Evolutionary conservation across 1,140 invertebrate species (phyloP), one percentile per base, ranked within the genome.

Genomic region (Calosoma granatense): DNA sequence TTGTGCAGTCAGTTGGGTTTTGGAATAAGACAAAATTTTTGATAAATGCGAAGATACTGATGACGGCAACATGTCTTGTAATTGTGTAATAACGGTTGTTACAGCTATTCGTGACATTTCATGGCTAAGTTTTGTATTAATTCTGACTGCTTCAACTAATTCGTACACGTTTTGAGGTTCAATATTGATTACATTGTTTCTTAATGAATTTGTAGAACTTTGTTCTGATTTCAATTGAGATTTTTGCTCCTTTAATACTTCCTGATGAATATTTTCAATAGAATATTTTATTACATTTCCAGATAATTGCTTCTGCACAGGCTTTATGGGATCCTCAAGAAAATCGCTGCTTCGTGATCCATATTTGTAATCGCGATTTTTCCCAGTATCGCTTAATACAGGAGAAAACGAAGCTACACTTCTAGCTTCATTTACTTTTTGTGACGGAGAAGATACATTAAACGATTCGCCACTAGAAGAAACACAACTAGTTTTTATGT

Each of bases 51-150:
- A 75, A 64, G 76, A 78, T 39, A 81, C 72, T 52, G 70, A 77
- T 14, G 76, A 74, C 2, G 81, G 81, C 20, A 83, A 70, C 4
- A 83, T 64, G 59, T 81, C 75, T 63, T 81, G 78, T 54, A 88
- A 71, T 52, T 81, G 83, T 59, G 70, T 78, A 12, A 92, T 74
- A 1, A 93, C 87, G 22, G 88, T 87, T 58, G 84, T 84, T 20
- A 92, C 81, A 30, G 90, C 90, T 22, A 91, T 79, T 69, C 87
- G 85, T 0, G 89, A 92, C 78, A 91, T 84, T 64, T 92, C 86
- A 70, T 93, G 87, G 66, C 87, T 92, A 4, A 94, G 78, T 61
- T 90, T 84, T 1, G 91, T 93, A 65, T 89, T 88, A 61, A 81
- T 81, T 26, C 92, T 76, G 2, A 94, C 84, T 66, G 83, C 79